These are phyloP conservation scores for Ochropacha duplaris DNA, from an alignment of 2,888 invertebrate species.

Conservation along the genomic window DNA sequence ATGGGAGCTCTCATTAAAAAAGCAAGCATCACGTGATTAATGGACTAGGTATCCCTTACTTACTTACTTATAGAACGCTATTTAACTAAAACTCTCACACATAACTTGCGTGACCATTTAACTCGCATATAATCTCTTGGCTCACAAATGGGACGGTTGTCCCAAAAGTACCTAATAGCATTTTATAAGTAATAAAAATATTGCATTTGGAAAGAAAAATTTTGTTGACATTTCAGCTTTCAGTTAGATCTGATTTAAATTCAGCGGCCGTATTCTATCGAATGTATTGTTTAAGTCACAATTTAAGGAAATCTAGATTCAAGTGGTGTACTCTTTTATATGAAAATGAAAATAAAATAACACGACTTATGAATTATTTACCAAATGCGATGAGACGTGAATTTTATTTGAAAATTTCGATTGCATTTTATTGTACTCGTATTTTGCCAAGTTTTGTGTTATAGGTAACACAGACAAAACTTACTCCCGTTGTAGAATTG, in stretches of 20 bases:
- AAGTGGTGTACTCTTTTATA: constrained; percentile 31
- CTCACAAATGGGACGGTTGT: too few species aligned
- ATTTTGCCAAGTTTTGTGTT: neutral
- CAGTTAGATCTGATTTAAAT: constrained; percentile 22
- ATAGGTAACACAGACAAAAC: too few species aligned
- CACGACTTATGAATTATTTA: constrained; percentile 42
- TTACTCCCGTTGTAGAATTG: too few species aligned
- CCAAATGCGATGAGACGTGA: constrained; percentile 11
- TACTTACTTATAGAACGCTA: too few species aligned
- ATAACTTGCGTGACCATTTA: too few species aligned
- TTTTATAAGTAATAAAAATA: too few species aligned
- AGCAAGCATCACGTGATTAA: too few species aligned
- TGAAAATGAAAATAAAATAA: constrained; percentile 38
- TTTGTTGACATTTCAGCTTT: neutral
- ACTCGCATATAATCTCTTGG: too few species aligned
- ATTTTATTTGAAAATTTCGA: neutral
- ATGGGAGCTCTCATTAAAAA: too few species aligned
- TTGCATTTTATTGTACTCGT: neutral
- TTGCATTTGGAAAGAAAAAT: neutral
- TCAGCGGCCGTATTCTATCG: constrained; percentile 27
- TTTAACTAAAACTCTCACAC: too few species aligned
- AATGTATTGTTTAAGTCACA: constrained; percentile 33
- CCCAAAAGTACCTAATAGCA: too few species aligned
- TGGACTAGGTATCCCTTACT: too few species aligned
- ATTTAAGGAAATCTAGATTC: constrained; percentile 38